Conservation (phyloP, 2,113 vertebrate species). For the Girardinichthys multiradiatus region DNA sequence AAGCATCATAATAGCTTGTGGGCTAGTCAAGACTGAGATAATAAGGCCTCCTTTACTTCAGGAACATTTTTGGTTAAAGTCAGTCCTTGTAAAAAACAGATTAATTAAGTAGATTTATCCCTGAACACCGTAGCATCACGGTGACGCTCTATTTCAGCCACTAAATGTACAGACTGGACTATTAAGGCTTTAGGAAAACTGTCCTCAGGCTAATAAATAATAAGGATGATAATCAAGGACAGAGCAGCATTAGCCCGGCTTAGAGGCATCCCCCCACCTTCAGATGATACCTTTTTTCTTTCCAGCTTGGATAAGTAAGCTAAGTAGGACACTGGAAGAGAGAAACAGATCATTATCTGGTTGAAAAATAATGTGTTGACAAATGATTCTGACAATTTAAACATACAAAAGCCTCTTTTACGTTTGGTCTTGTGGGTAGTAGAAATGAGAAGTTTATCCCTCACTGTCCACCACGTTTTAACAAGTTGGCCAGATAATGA, state of each 20-base stretch:
- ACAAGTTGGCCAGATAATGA: too few relatives aligned
- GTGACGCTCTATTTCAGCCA: not conserved
- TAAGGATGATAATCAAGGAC: conserved; percentile 67
- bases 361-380: conserved; percentile 44
- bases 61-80: conserved; percentile 36
- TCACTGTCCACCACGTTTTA: conserved; percentile 27
- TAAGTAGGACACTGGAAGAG: conserved; percentile 68
- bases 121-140: not conserved
- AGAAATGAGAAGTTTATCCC: conserved; percentile 55
- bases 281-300: conserved; percentile 55
- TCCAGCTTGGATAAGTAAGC: conserved; percentile 65
- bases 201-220: conserved; percentile 63
- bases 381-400: conserved; percentile 50
- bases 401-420: conserved; percentile 58
- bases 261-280: conserved; percentile 54
- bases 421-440: conserved; percentile 61
- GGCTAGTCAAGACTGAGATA: conserved; percentile 57
- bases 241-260: conserved; percentile 52
- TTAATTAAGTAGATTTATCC: conserved; percentile 36
- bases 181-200: conserved; percentile 22
- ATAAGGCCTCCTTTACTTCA: conserved; percentile 9
- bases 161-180: conserved; percentile 19
- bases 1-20: conserved; percentile 55
- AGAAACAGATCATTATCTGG: conserved; percentile 68
- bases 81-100: conserved; percentile 31